A percentile compares a stretch with the other conserved stretches of the same genome.
Evolutionary conservation across 2,888 invertebrate species (phyloP).

Genomic region (Trichogramma dendrolimi): DNA sequence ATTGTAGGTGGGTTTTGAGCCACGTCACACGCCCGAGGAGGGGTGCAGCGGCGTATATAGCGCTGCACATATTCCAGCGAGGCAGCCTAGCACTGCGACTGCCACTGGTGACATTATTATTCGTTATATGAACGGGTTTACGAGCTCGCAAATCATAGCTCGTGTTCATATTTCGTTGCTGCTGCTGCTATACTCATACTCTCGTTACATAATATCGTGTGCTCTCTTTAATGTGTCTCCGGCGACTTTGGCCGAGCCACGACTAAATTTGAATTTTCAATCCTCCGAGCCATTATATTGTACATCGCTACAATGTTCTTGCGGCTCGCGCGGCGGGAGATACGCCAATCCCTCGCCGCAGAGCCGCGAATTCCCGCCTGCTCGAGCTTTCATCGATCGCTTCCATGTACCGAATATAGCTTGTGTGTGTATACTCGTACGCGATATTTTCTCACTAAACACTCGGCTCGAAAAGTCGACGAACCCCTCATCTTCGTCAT

Average conservation of each 20-base stretch:
- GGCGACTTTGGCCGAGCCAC: constrained; percentile 14
- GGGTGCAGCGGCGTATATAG: not conserved
- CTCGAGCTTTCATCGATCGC: not conserved
- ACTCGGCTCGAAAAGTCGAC: too few relatives aligned
- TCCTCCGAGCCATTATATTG: constrained; percentile 38
- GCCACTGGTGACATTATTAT: constrained; percentile 50
- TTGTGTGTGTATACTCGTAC: too few relatives aligned
- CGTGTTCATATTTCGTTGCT: constrained; percentile 50
- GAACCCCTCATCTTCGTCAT: too few relatives aligned
- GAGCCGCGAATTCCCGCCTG: not conserved
- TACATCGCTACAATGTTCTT: constrained; percentile 27
- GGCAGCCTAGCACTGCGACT: too few relatives aligned
- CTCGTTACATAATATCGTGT: constrained; percentile 48
- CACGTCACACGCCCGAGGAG: constrained; percentile 19
- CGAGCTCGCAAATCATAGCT: constrained; percentile 52
- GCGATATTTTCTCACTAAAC: too few relatives aligned
- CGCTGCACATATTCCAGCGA: not conserved
- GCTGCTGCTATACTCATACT: constrained; percentile 30
- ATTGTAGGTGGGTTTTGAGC: constrained; percentile 49
- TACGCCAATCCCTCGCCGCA: not conserved
- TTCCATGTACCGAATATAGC: not conserved
- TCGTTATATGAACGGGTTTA: constrained; percentile 51
- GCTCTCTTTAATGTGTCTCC: too few relatives aligned
- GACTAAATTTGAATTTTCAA: constrained; percentile 51
- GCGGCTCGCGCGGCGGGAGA: not conserved